These are phyloP conservation scores for Cotesia typhae DNA, from an alignment of 1,140 invertebrate genomes.

Conservation along the genomic window DNA sequence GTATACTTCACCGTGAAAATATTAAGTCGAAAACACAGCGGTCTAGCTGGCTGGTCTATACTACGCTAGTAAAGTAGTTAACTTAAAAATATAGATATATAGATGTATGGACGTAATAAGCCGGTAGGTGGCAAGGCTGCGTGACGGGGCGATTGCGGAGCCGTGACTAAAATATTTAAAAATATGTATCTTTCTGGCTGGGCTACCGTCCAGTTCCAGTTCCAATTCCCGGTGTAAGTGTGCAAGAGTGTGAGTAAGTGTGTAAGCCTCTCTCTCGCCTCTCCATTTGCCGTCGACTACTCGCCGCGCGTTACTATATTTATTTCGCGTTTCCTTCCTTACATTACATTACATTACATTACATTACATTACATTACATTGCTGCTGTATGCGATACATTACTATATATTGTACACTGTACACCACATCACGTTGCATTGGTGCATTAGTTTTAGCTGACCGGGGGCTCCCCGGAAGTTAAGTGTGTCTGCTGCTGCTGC, in stretches of 20 bases:
- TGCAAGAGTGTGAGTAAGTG: constrained; percentile 23
- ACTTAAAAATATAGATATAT: constrained; percentile 30
- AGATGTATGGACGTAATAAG: constrained; percentile 54
- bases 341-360: constrained; percentile 25
- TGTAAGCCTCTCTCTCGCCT: constrained; percentile 33
- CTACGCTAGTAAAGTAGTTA: constrained; percentile 48
- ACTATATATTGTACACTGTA: too few species aligned
- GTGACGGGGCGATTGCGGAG: constrained; percentile 66
- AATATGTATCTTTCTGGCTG: constrained; percentile 68
- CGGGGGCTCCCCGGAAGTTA: constrained; percentile 31
- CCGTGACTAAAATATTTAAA: constrained; percentile 69
- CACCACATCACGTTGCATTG: constrained; percentile 23
- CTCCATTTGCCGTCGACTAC: constrained; percentile 34
- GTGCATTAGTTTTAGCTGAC: neutral
- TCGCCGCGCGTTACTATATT: constrained; percentile 57
- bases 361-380: constrained; percentile 25
- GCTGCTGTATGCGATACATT: neutral
- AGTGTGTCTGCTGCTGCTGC: constrained; percentile 38
- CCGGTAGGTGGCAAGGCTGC: constrained; percentile 66
- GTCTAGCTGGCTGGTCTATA: neutral
- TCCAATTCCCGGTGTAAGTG: constrained; percentile 51
- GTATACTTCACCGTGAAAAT: neutral
- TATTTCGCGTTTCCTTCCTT: constrained; percentile 67
- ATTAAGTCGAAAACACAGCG: neutral
- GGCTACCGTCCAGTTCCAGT: constrained; percentile 66